phyloP scores from a whole-genome alignment of 2,888 invertebrate genomes.

The Apodemia mormo region DNA sequence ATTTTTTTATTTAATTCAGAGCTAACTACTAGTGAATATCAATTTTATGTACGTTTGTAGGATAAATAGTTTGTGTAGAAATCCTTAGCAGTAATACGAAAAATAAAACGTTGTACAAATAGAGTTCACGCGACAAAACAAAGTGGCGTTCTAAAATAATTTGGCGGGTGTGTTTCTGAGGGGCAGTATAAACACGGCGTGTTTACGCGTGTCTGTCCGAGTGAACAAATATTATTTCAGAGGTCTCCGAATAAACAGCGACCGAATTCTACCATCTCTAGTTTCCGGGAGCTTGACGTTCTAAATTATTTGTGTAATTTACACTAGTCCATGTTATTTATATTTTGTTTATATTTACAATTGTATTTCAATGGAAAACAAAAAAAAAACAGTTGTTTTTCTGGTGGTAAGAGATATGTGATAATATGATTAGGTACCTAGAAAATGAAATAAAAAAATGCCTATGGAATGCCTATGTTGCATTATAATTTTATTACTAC shows the following conservation, averaged over 20 bases:
- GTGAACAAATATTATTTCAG: constrained; percentile 14
- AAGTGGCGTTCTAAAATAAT: background rate
- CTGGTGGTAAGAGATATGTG: no score
- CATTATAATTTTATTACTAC: no score
- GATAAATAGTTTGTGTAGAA: background rate
- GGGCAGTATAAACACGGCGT: background rate
- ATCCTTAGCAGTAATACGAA: background rate
- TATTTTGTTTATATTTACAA: no score
- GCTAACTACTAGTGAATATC: no score
- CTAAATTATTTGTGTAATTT: background rate
- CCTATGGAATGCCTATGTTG: no score
- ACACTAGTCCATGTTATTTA: background rate
- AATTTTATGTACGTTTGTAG: no score
- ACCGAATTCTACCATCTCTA: background rate
- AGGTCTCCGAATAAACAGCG: constrained; percentile 5
- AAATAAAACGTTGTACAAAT: background rate
- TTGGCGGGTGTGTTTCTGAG: constrained; percentile 1
- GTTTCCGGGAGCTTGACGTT: background rate
- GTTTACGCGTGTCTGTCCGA: background rate
- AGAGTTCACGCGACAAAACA: background rate
- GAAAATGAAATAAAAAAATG: no score
- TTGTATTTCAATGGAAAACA: no score
- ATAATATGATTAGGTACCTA: no score
- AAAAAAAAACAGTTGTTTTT: no score
- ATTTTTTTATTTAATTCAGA: no score